These are phyloP conservation scores for Colletes latitarsis DNA, from an alignment of 1,140 invertebrate species.

Conservation along the genomic window DNA sequence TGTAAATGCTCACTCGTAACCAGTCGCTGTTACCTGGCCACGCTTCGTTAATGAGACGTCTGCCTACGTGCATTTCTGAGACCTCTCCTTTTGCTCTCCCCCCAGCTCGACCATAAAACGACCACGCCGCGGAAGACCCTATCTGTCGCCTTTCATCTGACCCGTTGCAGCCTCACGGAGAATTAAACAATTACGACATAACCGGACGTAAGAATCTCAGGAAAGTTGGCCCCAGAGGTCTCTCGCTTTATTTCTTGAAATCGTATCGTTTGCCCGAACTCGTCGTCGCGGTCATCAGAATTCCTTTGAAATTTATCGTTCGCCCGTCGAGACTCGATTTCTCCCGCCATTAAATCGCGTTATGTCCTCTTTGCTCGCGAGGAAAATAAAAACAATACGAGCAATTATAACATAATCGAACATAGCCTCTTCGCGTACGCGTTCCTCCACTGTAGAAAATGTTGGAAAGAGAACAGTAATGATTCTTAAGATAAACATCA, in stretches of 20 bases:
- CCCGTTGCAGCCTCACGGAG: slow-evolving; percentile 35
- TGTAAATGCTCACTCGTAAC: slow-evolving; percentile 49
- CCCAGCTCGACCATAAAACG: slow-evolving; percentile 36
- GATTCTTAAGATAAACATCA: no score
- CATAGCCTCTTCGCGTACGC: no score
- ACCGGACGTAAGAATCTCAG: slow-evolving; percentile 35
- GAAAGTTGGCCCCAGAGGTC: slow-evolving; percentile 18
- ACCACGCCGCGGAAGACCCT: slow-evolving; percentile 15
- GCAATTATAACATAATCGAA: no score
- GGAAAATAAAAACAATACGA: no score
- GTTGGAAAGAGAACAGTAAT: no score
- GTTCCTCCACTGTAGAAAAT: no score
- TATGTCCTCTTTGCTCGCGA: no score
- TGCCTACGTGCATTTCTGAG: slow-evolving; percentile 50
- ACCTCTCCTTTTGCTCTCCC: slow-evolving; percentile 8
- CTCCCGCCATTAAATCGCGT: background rate
- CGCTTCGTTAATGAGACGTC: slow-evolving; percentile 53
- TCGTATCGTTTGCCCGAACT: background rate
- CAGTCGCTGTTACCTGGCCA: slow-evolving; percentile 49
- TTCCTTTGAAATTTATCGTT: slow-evolving; percentile 25
- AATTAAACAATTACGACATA: slow-evolving; percentile 67
- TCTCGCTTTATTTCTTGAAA: slow-evolving; percentile 27
- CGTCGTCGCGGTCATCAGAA: slow-evolving; percentile 4
- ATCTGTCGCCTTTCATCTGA: slow-evolving; percentile 64
- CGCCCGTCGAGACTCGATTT: background rate